Base-by-base conservation (phyloP, 2,888 invertebrate species). In the Drosophila merina region DNA sequence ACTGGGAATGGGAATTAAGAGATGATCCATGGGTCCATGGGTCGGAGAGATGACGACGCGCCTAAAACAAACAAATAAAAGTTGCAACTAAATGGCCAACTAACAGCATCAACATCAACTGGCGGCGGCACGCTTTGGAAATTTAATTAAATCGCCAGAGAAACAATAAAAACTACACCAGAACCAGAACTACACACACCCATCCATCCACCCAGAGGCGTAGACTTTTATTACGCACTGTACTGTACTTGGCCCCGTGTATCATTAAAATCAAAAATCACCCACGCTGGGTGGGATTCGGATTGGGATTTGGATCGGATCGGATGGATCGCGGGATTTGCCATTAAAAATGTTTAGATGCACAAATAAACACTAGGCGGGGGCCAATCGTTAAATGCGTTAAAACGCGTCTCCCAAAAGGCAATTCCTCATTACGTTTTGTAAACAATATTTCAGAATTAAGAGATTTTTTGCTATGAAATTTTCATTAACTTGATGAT, bases 21-120 rank as follows among this genome's bases (percentile, higher is more conserved):
- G 49, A 44, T 20, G 44, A 3, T 8, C 14, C 10, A 40, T n/a
- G 42, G 30, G 8, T 20, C 20, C 20, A 20, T 14, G 6, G 12
- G 38, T 10, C 36, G 64, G 60, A 54, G 52, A 48, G 75, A 76
- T 74, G 84, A 79, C 76, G 83, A 76, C 83, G 88, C 83, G 83
- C 88, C 83, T 87, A 82, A 84, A 85, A 77, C 88, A 84, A 84
- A 84, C 83, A 84, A 84, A 84, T 84, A 85, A 87, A 86, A 74
- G 75, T 42, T 26, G 64, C 70, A 79, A 84, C 68, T 78, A 78
- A 86, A 82, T 83, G 80, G 74, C 76, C 73, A 80, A 74, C 76
- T 69, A 79, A 74, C 87, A 75, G 66, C 75, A 72, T 54, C 66
- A 58, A 20, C 57, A 40, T 47, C 50, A 38, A 64, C 55, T 55